phyloP scores from a whole-genome alignment of 2,113 vertebrate species.

The Condylura cristata region DNA sequence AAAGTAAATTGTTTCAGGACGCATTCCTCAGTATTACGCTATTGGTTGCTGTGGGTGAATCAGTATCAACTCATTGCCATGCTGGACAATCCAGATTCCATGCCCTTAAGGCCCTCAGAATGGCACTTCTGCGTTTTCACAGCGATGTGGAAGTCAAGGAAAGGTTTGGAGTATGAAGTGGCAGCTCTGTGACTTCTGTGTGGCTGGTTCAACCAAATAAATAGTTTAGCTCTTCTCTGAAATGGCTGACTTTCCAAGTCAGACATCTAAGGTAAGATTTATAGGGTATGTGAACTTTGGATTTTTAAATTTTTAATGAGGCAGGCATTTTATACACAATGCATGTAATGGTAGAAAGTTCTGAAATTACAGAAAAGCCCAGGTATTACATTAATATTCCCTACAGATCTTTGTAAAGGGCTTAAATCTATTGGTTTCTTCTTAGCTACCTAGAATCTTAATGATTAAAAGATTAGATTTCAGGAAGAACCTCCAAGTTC shows the following conservation, averaged over 20 bases:
- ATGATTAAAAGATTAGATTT: slow-evolving; percentile 19
- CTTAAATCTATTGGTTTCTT: slow-evolving; percentile 9
- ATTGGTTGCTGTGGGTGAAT: neutral
- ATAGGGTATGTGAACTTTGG: neutral
- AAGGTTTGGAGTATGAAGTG: neutral
- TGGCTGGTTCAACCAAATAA: neutral
- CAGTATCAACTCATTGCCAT: neutral
- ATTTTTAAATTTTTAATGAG: slow-evolving; percentile 28
- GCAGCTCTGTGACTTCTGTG: neutral
- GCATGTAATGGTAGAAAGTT: slow-evolving; percentile 5
- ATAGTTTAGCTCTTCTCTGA: slow-evolving; percentile 20
- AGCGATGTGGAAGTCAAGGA: neutral
- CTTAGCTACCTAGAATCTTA: slow-evolving; percentile 22
- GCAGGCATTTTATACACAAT: slow-evolving; percentile 28
- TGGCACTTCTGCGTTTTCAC: neutral
- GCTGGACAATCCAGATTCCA: neutral
- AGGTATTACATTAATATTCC: slow-evolving; percentile 19
- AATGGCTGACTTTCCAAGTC: neutral
- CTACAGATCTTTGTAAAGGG: neutral
- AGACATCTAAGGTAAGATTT: neutral
- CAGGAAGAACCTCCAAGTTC: slow-evolving; percentile 33
- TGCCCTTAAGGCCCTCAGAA: neutral
- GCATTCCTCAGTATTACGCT: neutral
- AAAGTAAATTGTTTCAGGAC: neutral
- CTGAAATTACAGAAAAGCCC: neutral